Base-by-base conservation (phyloP, 2,113 vertebrate species). In the Xenopus borealis region DNA sequence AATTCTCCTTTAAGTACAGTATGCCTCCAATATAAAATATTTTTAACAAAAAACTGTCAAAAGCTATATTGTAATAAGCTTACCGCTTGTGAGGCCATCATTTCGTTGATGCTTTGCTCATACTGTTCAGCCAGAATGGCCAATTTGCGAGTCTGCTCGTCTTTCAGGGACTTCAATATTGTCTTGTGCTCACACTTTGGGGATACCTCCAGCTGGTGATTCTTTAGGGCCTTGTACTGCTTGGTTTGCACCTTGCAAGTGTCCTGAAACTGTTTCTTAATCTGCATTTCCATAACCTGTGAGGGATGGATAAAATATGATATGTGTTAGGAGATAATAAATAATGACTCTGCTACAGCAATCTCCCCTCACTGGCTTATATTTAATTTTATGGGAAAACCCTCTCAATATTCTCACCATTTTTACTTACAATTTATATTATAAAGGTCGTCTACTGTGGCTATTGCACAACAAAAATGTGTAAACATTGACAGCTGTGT, bases 201-300 rank as follows among this genome's bases (percentile, higher is more conserved):
- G 88, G 94, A 96, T 82, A 99, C 94, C 90, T 99, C 96, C 91
- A 97, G 94, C 93, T 98, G 96, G 92, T 98, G 97, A 91, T 98
- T 98, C 90, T 96, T 95, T 85, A 99, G 93, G 78, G 97, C 97
- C 89, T 99, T 99, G 89, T 99, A 98, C 94, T 99, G 97, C 89
- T 98, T 98, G 72, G 96, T 99, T 90, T 99, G 97, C 81, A 99
- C 97, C 91, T 99, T 98, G 87, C 96, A 99, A 13, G 96, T 98
- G 93, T 98, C 97, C 93, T 99, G 96, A 89, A 99, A 99, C 93
- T 98, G 96, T 89, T 98, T 99, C 91, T 98, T 99, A 82, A 99
- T 99, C 91, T 98, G 96, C 91, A 98, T 91, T 93, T 99, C 97
- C 95, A 99, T 91, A 80, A 92, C 96, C 97, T 99, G 84, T 72